These are phyloP conservation scores for Petrolisthes manimaculis DNA, from an alignment of 2,888 invertebrate genomes.

Conservation along the genomic window DNA sequence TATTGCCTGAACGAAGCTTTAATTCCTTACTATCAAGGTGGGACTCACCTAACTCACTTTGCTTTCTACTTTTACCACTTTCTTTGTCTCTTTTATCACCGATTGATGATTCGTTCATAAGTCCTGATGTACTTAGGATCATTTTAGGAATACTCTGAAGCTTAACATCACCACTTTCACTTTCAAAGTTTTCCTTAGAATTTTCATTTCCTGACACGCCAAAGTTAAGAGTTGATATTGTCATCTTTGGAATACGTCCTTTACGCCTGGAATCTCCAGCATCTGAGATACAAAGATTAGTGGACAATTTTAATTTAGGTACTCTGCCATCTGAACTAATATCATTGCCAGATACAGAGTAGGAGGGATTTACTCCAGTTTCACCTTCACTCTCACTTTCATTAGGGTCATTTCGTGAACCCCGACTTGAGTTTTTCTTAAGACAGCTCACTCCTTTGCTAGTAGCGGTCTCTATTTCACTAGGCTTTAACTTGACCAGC, in stretches of 20 bases:
- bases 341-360: constrained; percentile 44
- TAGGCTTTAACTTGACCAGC: constrained; percentile 62
- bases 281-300: constrained; percentile 37
- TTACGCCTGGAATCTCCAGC: constrained; percentile 39
- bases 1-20: constrained; percentile 55
- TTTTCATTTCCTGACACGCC: constrained; percentile 76
- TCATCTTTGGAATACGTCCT: constrained; percentile 75
- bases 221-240: constrained; percentile 68
- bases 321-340: constrained; percentile 40
- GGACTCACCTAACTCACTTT: constrained; percentile 39
- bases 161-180: constrained; percentile 38
- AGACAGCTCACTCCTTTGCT: constrained; percentile 53
- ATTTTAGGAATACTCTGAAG: constrained; percentile 53
- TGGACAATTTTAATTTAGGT: constrained; percentile 55
- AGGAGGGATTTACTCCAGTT: constrained; percentile 35
- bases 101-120: constrained; percentile 71
- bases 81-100: constrained; percentile 67
- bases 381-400: constrained; percentile 47
- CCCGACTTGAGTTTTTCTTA: constrained; percentile 31
- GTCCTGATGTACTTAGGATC: constrained; percentile 68
- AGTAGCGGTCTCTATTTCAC: constrained; percentile 64
- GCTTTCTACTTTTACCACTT: constrained; percentile 36
- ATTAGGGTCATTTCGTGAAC: constrained; percentile 43
- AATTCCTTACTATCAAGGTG: constrained; percentile 46
- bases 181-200: constrained; percentile 68